These are phyloP conservation scores for Apocrypta bakeri DNA, from an alignment of 1,140 invertebrate species.

Conservation along the genomic window DNA sequence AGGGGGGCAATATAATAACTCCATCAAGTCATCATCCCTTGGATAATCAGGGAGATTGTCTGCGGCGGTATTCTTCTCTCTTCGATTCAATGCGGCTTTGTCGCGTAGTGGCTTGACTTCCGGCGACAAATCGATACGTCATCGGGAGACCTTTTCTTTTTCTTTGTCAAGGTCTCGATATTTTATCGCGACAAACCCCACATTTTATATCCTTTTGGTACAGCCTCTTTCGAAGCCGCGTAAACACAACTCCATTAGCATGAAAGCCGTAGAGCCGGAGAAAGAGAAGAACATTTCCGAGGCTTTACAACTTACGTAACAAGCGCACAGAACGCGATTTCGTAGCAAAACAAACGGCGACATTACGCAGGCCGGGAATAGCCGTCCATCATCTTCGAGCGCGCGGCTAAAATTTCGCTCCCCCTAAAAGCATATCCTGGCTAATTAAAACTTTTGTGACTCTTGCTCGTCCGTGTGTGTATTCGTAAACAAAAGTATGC, in stretches of 20 bases:
- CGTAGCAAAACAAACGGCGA: not conserved
- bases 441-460: not conserved
- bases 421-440: not conserved
- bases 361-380: not conserved
- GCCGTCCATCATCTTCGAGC: not conserved
- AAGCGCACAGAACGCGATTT: not conserved
- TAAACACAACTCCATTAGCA: not conserved
- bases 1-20: not conserved
- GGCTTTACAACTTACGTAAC: not conserved
- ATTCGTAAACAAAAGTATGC: not conserved
- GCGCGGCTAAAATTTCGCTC: not conserved
- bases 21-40: not conserved
- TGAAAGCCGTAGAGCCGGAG: not conserved
- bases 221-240: not conserved
- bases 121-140: not conserved
- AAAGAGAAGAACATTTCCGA: not conserved
- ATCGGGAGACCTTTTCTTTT: not conserved
- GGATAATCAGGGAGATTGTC: not conserved
- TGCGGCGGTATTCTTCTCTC: not conserved
- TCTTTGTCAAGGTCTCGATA: not conserved
- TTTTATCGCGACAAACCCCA: no score
- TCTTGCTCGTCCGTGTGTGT: not conserved
- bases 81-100: not conserved
- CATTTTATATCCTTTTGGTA: not conserved
- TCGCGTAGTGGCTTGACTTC: not conserved